Base-by-base conservation (phyloP, 2,797 vertebrate species). In the Acridotheres tristis region DNA sequence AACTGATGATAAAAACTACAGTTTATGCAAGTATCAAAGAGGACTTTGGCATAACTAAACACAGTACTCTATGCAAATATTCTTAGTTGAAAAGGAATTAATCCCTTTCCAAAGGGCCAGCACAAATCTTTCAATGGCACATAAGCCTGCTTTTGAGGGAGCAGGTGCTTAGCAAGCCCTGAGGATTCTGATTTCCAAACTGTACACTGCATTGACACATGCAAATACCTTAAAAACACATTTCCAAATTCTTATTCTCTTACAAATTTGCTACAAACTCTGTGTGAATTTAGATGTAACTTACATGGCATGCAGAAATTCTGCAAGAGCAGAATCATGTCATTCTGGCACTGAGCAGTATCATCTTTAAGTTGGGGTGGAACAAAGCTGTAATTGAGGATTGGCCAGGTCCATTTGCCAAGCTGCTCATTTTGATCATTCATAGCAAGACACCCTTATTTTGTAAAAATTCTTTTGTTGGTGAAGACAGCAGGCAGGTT, bases 401-500 rank as follows among this genome's bases (percentile, higher is more conserved):
- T 51, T 69, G 47, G 45, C 74, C 80, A 93, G 88, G 71, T 89
- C 50, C 50, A 67, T 72, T 71, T 94, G 83, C 91, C 91, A 94
- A 76, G 73, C 80, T 88, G 58, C 67, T 90, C 67, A 32, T 88
- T 96, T 93, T 85, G 81, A 78, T 95, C 81, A 82, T 77, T 84
- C 53, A 27, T 89, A 80, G 45, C 74, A 79, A 88, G 95, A 78
- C 50, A 71, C 62, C 34, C 65, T 94, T 73, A 53, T 63, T 96
- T 82, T 86, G 77, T 95, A 61, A 90, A 94, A 94, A 57, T 68
- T 43, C 48, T 86, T 90, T 92, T 85, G 76, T 81, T 85, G 69
- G 29, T 89, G 81, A 75, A 94, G 94, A 93, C 72, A 93, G 92
- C 81, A 93, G 86, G 75, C 82, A 88, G 94, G 93, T 94, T 95